A percentile compares a stretch with the other conserved stretches of the same genome.
Evolutionary conservation across 2,888 invertebrate genomes (phyloP).

Genomic region (Strigamia maritima): DNA sequence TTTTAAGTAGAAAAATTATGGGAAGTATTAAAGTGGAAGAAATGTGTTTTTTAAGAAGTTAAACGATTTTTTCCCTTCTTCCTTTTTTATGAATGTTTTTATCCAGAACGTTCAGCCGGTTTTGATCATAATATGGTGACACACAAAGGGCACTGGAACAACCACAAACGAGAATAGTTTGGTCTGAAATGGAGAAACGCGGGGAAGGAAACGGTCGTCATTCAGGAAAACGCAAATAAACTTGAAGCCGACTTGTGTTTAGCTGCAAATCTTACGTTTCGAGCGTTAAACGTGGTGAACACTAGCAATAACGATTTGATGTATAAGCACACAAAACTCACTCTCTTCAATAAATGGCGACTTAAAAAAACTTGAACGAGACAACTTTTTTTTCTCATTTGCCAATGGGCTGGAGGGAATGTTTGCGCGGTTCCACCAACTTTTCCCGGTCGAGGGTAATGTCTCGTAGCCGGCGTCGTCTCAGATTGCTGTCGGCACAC

Average conservation of each 20-base stretch:
- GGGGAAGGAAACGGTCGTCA: conserved; percentile 32
- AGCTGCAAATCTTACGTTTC: background rate
- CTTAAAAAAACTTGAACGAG: background rate
- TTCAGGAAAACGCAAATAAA: conserved; percentile 32
- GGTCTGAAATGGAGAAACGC: conserved; percentile 25
- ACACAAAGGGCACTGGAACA: conserved; percentile 30
- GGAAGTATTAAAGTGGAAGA: conserved; percentile 26
- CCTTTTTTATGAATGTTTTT: conserved; percentile 20
- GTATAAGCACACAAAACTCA: conserved; percentile 7
- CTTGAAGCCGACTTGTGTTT: conserved; percentile 14
- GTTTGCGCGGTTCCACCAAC: conserved; percentile 17
- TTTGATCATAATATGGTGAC: conserved; percentile 24
- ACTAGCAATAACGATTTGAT: background rate
- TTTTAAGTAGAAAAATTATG: conserved; percentile 19
- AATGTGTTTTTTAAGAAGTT: conserved; percentile 31
- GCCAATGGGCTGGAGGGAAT: background rate
- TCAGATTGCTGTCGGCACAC: conserved; percentile 30
- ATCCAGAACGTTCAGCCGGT: conserved; percentile 2
- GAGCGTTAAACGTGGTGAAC: conserved; percentile 18
- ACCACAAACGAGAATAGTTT: conserved; percentile 34
- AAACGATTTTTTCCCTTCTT: conserved; percentile 14
- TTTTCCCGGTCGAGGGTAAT: conserved; percentile 28
- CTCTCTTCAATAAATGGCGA: background rate
- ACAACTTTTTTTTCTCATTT: conserved; percentile 17
- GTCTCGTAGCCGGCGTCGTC: conserved; percentile 32